A percentile compares a stretch with the other conserved stretches of the same genome.
phyloP scores from a whole-genome alignment of 2,888 invertebrate species.

The Drosophila antonietae region DNA sequence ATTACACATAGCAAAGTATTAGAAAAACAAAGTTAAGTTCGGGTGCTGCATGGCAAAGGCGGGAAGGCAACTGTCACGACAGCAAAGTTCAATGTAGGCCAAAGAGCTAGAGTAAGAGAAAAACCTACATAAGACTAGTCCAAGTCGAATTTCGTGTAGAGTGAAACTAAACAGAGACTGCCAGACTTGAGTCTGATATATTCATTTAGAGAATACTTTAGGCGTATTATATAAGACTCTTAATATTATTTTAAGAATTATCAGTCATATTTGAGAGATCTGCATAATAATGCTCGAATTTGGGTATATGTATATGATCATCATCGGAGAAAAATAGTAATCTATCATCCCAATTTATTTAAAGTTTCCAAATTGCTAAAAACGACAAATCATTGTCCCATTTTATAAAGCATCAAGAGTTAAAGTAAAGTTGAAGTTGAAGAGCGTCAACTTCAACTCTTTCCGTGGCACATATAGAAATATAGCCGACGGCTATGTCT shows the following conservation, averaged over 20 bases:
- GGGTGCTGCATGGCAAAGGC: neutral
- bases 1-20: conserved; percentile 38
- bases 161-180: neutral
- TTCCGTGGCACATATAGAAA: neutral
- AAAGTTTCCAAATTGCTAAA: too few relatives aligned
- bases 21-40: conserved; percentile 1
- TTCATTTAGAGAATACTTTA: neutral
- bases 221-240: neutral
- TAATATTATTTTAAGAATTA: neutral
- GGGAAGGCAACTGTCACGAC: conserved; percentile 11
- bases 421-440: neutral
- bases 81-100: conserved; percentile 44
- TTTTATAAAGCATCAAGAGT: neutral
- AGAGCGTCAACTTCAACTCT: conserved; percentile 3
- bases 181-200: neutral
- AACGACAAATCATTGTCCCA: too few relatives aligned
- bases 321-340: too few relatives aligned
- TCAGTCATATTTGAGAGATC: neutral
- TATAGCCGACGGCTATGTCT: conserved; percentile 15
- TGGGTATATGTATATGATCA: too few relatives aligned
- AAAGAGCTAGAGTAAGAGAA: conserved; percentile 21
- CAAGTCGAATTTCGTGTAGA: neutral
- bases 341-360: too few relatives aligned
- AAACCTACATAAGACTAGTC: neutral
- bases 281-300: too few relatives aligned